These are phyloP conservation scores for Anisognathus igniventris DNA, from an alignment of 2,797 vertebrate genomes.

Conservation along the genomic window DNA sequence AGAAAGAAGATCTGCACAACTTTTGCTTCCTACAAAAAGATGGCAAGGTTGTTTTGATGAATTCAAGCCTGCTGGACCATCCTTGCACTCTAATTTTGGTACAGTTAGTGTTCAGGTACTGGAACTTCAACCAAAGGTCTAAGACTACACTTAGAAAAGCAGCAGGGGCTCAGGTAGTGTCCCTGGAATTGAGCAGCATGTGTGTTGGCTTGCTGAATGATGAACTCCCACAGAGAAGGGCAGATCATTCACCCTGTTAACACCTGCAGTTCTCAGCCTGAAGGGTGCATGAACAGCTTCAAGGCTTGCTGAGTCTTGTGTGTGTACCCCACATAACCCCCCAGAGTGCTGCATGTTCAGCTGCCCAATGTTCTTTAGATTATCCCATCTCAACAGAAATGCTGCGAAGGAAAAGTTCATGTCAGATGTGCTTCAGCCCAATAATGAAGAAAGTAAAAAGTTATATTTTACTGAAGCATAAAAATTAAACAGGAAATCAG, in stretches of 20 bases:
- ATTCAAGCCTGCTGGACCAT: background rate
- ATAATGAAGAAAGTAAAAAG: background rate
- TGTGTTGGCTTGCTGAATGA: background rate
- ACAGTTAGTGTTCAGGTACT: background rate
- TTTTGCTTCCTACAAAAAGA: background rate
- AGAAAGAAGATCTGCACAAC: background rate
- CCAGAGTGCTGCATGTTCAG: fast-evolving
- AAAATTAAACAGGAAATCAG: background rate
- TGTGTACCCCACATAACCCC: fast-evolving
- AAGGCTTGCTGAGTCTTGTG: background rate
- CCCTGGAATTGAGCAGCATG: background rate
- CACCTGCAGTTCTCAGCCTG: background rate
- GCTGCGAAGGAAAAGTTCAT: fast-evolving
- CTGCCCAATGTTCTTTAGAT: background rate
- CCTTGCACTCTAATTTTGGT: background rate
- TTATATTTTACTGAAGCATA: background rate
- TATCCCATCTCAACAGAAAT: background rate
- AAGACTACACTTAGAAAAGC: background rate
- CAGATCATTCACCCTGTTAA: background rate
- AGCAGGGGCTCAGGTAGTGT: background rate
- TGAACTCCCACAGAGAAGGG: background rate
- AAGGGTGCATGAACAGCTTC: background rate
- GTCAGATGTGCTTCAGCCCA: background rate
- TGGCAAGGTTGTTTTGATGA: fast-evolving
- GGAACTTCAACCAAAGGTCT: background rate